These are phyloP conservation scores for Acanthis flammea DNA, from an alignment of 2,797 vertebrate species.

Conservation along the genomic window DNA sequence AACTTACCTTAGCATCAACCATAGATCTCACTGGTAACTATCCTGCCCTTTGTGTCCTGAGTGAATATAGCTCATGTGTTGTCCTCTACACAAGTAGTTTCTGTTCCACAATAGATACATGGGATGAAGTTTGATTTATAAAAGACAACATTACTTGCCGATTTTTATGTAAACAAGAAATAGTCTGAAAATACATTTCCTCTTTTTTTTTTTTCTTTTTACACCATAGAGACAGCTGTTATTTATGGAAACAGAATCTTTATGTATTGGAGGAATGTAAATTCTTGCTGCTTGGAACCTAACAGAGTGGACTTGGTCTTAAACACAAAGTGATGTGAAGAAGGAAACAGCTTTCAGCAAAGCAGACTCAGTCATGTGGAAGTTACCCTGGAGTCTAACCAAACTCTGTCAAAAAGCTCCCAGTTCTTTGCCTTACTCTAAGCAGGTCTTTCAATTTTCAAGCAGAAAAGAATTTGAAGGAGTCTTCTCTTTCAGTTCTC, in stretches of 20 bases:
- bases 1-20: not conserved
- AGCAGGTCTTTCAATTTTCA: conserved; percentile 29
- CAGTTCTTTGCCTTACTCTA: not conserved
- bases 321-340: not conserved
- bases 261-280: not conserved
- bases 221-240: not conserved
- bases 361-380: not conserved
- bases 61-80: not conserved
- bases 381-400: not conserved
- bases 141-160: not conserved
- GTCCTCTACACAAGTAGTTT: not conserved
- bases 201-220: not conserved
- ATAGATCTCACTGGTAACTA: not conserved
- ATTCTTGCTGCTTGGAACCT: not conserved
- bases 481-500: conserved; percentile 32
- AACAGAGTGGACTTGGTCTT: not conserved
- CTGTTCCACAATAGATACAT: not conserved
- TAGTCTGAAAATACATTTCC: not conserved
- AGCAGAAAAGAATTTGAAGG: conserved; percentile 29
- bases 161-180: not conserved
- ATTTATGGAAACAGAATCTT: not conserved
- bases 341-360: conserved; percentile 27
- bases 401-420: not conserved
- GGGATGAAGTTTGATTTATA: not conserved
- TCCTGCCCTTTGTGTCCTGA: not conserved